Conservation (phyloP, 2,113 vertebrate species). For the Rhodinocichla rosea region DNA sequence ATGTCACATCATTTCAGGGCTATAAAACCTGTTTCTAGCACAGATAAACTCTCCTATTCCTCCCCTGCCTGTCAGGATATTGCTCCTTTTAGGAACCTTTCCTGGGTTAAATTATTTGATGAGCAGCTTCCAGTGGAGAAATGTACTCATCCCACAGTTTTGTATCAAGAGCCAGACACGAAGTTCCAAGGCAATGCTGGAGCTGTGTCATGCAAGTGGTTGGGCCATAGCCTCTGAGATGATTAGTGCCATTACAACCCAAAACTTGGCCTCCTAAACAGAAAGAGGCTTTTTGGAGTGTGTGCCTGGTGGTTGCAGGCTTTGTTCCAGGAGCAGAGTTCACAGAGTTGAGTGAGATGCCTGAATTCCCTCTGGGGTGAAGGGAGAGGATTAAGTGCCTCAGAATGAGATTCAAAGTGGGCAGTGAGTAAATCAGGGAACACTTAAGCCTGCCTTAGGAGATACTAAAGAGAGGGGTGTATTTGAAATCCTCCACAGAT, state of each 20-base stretch:
- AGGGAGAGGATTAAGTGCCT: constrained; percentile 33
- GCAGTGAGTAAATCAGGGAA: not conserved
- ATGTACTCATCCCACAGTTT: not conserved
- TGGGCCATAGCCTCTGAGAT: not conserved
- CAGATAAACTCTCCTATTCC: not conserved
- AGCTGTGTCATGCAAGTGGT: not conserved
- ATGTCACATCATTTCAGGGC: not conserved
- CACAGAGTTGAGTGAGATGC: not conserved
- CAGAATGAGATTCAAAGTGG: constrained; percentile 33
- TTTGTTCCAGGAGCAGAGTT: constrained; percentile 13
- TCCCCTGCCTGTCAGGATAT: not conserved
- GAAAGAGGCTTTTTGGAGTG: not conserved
- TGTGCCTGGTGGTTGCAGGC: not conserved
- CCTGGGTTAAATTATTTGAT: not conserved
- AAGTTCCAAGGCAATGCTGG: not conserved
- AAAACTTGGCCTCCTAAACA: not conserved
- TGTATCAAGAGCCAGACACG: not conserved
- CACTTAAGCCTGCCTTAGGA: constrained; percentile 52
- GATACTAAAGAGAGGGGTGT: not conserved
- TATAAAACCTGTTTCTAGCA: not conserved
- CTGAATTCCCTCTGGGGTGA: not conserved
- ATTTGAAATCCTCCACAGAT: constrained; percentile 6
- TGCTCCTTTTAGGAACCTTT: not conserved
- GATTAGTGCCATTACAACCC: not conserved
- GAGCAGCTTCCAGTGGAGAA: not conserved